phyloP scores from a whole-genome alignment of 2,113 vertebrate genomes.

The Erythrocercus mccallii region DNA sequence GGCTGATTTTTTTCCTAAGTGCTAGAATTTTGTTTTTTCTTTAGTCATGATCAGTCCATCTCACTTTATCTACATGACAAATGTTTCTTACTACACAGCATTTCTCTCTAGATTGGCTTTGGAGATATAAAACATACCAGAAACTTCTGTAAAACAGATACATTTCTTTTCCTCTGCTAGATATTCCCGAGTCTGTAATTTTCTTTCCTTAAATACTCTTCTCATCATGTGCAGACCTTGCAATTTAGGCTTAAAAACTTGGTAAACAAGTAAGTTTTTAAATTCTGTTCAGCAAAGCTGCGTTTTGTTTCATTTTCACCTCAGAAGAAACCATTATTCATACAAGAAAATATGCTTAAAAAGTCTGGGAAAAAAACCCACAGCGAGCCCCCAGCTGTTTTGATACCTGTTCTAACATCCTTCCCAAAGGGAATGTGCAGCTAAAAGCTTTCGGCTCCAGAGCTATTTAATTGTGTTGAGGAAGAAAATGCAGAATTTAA shows the following conservation, averaged over 20 bases:
- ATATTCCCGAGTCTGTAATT: background rate
- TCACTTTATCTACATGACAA: background rate
- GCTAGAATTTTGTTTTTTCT: background rate
- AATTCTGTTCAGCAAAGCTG: background rate
- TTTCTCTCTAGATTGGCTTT: background rate
- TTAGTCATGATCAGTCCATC: background rate
- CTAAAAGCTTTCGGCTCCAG: background rate
- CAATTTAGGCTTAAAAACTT: background rate
- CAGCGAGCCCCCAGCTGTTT: background rate
- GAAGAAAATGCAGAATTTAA: slow-evolving; percentile 1
- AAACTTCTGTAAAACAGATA: background rate
- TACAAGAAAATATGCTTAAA: background rate
- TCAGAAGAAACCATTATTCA: background rate
- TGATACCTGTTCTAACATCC: slow-evolving; percentile 4
- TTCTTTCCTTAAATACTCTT: background rate
- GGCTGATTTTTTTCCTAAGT: background rate
- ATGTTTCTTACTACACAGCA: background rate
- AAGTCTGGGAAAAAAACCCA: background rate
- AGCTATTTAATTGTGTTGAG: background rate
- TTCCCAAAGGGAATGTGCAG: background rate
- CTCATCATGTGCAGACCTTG: background rate
- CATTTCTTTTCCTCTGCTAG: background rate
- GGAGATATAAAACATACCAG: background rate
- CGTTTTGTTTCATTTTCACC: background rate
- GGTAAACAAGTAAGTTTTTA: background rate